These are phyloP conservation scores for Erannis defoliaria DNA, from an alignment of 2,888 invertebrate genomes.

Conservation along the genomic window DNA sequence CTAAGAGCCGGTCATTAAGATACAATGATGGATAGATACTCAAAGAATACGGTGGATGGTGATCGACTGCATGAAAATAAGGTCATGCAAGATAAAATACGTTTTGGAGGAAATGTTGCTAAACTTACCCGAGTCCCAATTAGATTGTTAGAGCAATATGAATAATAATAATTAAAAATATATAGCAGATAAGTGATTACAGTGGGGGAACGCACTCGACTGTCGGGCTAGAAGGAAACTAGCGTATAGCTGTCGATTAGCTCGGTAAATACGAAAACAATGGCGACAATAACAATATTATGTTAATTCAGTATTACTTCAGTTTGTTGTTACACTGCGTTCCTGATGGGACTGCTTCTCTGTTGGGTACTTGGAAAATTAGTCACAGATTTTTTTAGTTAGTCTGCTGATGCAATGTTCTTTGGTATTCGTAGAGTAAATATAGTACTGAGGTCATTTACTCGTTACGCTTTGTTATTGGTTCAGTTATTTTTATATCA, in stretches of 20 bases:
- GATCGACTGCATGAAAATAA: slow-evolving; percentile 60
- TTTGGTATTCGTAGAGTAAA: neutral
- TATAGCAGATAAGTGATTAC: slow-evolving; percentile 37
- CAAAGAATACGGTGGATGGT: too few relatives aligned
- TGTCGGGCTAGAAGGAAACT: slow-evolving; percentile 56
- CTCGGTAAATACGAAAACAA: slow-evolving; percentile 52
- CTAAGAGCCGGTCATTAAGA: slow-evolving; percentile 43
- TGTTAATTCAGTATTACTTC: slow-evolving; percentile 66
- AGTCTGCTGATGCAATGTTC: neutral
- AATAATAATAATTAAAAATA: slow-evolving; percentile 33
- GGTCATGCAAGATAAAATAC: slow-evolving; percentile 62
- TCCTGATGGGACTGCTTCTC: slow-evolving; percentile 45
- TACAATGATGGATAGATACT: too few relatives aligned
- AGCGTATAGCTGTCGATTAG: slow-evolving; percentile 54
- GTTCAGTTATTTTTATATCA: neutral
- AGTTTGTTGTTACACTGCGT: slow-evolving; percentile 42
- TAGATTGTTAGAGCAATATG: slow-evolving; percentile 41
- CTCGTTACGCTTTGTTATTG: neutral
- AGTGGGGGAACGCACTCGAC: slow-evolving; percentile 41
- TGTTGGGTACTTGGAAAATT: slow-evolving; percentile 29
- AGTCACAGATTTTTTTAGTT: neutral
- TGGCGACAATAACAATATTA: slow-evolving; percentile 63
- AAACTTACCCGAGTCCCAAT: slow-evolving; percentile 61
- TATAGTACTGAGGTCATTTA: slow-evolving; percentile 2
- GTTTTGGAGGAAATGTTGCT: slow-evolving; percentile 41